Evolutionary conservation across 2,888 invertebrate genomes (phyloP), one percentile per base, ranked within the genome.

Genomic region (Smittia aterrima): DNA sequence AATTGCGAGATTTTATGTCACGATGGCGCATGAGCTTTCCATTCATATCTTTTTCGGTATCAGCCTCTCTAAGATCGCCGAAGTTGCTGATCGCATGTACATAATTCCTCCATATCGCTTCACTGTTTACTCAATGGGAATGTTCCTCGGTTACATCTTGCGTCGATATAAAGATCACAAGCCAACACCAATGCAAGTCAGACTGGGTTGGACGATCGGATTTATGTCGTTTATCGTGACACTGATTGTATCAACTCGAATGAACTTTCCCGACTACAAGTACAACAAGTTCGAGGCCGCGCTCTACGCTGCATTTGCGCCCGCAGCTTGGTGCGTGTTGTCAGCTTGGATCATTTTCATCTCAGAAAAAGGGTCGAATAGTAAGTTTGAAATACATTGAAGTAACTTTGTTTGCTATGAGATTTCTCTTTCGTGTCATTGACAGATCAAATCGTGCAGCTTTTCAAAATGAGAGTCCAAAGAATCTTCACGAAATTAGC

Each of bases 31-130:
- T 79, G 84, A 85, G 76, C 80, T 90, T 47, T 88, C 87, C 53
- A 89, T 89, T 81, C 90, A 88, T 77, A 85, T 90, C 13, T 89
- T 87, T 80, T 90, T 87, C 80, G 89, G 90, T 73, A 87, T 88
- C 74, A 89, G 89, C 66, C 86, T 89, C 72, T 83, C 85, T 77
- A 87, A 88, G 77, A 81, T 90, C 75, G 90, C 90, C 79, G 86
- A 86, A 75, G 90, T 90, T 0, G 90, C 90, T 4, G 87, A 90
- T 80, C 83, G 87, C 62, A 89, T 90, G 83, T 90, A 90, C 79
- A 88, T 87, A 47, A 82, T 89, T 75, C 90, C 90, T 32, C 85
- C 86, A 0, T 87, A 90, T 78, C 84, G 90, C 79, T 82, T 87
- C 1, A 89, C 90, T 0, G 89, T 90, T 11, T 90, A 90, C 77